A percentile compares a stretch with the other conserved stretches of the same genome.
Evolutionary conservation across 2,113 vertebrate species (phyloP).

Genomic region (Barnardius zonarius): DNA sequence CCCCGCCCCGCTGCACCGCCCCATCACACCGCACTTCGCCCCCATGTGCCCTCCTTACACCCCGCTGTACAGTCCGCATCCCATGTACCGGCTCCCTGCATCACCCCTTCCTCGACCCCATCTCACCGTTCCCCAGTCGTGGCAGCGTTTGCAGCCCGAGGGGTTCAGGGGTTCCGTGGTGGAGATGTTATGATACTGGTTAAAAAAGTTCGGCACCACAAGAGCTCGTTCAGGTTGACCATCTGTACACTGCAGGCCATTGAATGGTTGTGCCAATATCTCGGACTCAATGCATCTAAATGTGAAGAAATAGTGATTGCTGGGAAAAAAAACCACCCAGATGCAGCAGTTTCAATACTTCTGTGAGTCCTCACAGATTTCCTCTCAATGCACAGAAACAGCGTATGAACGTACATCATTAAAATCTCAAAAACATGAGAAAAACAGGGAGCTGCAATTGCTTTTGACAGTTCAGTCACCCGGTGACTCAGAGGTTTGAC

Average conservation of each 20-base stretch:
- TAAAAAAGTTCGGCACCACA: fast-evolving
- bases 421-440: background rate
- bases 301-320: background rate
- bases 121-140: background rate
- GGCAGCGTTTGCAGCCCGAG: no score
- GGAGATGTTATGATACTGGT: fast-evolving
- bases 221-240: fast-evolving
- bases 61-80: background rate
- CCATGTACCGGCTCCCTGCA: fast-evolving
- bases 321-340: background rate
- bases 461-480: background rate
- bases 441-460: background rate
- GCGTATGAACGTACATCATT: background rate
- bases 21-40: background rate
- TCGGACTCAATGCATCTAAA: fast-evolving
- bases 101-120: background rate
- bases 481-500: background rate
- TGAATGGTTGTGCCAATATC: background rate
- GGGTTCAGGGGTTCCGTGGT: background rate
- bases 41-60: background rate
- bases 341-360: background rate
- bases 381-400: background rate
- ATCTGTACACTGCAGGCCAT: fast-evolving
- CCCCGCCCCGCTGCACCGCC: no score
- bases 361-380: background rate